phyloP scores from a whole-genome alignment of 2,797 vertebrate species.

The Mormyrus hasselquistii region DNA sequence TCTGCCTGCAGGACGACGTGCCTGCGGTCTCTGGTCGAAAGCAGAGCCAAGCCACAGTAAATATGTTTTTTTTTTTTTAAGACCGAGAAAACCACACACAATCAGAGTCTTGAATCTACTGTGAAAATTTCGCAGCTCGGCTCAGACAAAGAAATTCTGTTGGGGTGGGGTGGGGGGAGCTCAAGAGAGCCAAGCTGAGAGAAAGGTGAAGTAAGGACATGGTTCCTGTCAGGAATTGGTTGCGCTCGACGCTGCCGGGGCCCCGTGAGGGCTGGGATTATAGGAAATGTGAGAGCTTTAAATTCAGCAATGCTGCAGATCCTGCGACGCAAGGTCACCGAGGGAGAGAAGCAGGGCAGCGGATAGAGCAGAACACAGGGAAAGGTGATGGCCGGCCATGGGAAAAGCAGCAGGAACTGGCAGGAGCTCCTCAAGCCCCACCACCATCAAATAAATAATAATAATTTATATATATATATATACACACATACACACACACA shows the following conservation, averaged over 20 bases:
- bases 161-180: background rate
- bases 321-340: constrained; percentile 20
- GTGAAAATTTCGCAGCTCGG: background rate
- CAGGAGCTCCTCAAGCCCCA: background rate
- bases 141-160: constrained; percentile 22
- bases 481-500: no score
- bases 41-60: background rate
- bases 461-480: background rate
- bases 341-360: background rate
- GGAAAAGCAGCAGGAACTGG: background rate
- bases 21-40: background rate
- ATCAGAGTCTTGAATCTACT: constrained; percentile 16
- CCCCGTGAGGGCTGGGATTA: constrained; percentile 40
- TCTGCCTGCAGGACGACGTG: background rate
- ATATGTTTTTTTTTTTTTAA: background rate
- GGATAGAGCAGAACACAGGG: background rate
- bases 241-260: background rate
- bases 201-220: constrained; percentile 22
- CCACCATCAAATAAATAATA: background rate
- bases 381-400: background rate
- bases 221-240: constrained; percentile 18
- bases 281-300: constrained; percentile 38
- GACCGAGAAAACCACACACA: constrained; percentile 14
- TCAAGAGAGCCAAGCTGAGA: background rate
- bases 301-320: constrained; percentile 29